Base-by-base conservation (phyloP, 1,140 invertebrate genomes). In the Lineus longissimus region DNA sequence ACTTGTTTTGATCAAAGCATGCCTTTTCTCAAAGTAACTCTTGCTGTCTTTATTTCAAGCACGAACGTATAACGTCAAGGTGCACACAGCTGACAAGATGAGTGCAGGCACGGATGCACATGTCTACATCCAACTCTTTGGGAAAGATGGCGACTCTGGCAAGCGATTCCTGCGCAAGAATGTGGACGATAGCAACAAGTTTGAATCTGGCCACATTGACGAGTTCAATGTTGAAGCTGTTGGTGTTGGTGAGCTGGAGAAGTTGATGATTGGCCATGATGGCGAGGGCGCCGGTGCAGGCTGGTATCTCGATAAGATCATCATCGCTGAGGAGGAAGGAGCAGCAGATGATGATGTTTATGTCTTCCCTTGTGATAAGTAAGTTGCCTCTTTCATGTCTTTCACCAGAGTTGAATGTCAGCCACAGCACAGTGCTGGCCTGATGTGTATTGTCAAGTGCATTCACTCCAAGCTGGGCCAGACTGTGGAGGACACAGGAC, bases 261-360 rank as follows among this genome's bases (percentile, higher is more conserved):
- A 75, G 47, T 60, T 79, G 31, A 55, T 71, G 57, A 68, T 79
- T 19, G 77, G 77, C 54, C 73, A 76, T 63, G 69, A 76, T 71
- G 73, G 72, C 9, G 59, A 62, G 55, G 70, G 64, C 19, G 51
- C 66, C 7, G 72, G 72, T 6, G 63, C 70, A 11, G 72, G 70
- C 25, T 80, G 78, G 77, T 74, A 73, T 40, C 69, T 78, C 13
- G 76, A 78, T 23, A 74, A 74, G 54, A 72, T 79, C 1, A 59
- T 70, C 1, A 67, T 78, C 36, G 66, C 66, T 55, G 67, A 71
- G 64, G 68, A 65, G 54, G 65, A 70, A 2, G 60, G 66, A 15
- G 64, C 57, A 41, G 65, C 62, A 25, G 65, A 73, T 23, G 66
- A 56, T 43, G 65, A 73, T 23, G 66, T 54, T 41, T 73, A 58